These are phyloP conservation scores for Oligia latruncula DNA, from an alignment of 2,888 invertebrate genomes.

Conservation along the genomic window DNA sequence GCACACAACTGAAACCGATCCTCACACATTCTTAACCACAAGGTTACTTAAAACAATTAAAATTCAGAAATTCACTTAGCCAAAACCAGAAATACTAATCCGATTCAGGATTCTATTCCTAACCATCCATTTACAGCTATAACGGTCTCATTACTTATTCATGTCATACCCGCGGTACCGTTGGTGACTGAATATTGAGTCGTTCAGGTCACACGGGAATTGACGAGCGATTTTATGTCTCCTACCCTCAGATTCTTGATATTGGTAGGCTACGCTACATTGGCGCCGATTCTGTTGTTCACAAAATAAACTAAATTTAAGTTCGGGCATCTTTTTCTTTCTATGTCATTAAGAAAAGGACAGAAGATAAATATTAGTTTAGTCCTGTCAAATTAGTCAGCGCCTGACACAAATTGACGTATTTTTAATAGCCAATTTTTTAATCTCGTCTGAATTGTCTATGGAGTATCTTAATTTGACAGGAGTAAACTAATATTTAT, in stretches of 20 bases:
- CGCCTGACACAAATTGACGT: no score
- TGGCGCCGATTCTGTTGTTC: no score
- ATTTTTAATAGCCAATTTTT: no score
- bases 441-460: no score
- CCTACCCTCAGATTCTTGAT: slow-evolving; percentile 18
- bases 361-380: no score
- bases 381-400: no score
- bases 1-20: not conserved
- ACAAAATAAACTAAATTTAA: no score
- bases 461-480: no score
- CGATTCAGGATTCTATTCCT: slow-evolving; percentile 7
- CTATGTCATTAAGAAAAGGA: no score
- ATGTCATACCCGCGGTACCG: slow-evolving; percentile 31
- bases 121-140: slow-evolving; percentile 16
- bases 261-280: not conserved
- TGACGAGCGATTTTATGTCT: slow-evolving; percentile 20
- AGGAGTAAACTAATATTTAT: no score
- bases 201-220: slow-evolving; percentile 39
- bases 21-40: not conserved
- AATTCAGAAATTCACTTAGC: not conserved
- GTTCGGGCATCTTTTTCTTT: no score
- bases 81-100: slow-evolving; percentile 1
- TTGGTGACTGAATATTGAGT: slow-evolving; percentile 55
- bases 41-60: slow-evolving; percentile 2
- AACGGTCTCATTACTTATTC: slow-evolving; percentile 46